Evolutionary conservation across 2,888 invertebrate genomes (phyloP).

Genomic region (Dicyrtomina minuta): DNA sequence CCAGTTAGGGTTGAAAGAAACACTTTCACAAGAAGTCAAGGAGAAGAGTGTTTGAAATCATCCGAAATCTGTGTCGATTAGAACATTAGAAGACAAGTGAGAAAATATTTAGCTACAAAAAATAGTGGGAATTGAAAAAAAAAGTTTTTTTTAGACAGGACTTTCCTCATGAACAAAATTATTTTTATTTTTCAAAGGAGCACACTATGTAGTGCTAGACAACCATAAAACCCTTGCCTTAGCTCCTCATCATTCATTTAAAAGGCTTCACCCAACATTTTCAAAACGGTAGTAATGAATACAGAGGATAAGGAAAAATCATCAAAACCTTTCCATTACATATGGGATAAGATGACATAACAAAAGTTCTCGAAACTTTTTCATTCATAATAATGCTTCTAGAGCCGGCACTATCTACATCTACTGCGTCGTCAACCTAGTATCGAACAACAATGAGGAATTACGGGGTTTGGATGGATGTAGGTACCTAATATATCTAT

Average conservation of each 20-base stretch:
- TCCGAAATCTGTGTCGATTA: constrained; percentile 15
- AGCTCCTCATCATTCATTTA: constrained; percentile 9
- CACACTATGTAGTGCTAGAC: background rate
- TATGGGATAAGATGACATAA: constrained; percentile 1
- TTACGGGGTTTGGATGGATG: too few relatives aligned
- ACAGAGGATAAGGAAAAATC: background rate
- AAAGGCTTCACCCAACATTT: constrained; percentile 2
- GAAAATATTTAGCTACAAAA: constrained; percentile 5
- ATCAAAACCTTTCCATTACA: background rate
- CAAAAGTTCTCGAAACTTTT: background rate
- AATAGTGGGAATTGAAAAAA: background rate
- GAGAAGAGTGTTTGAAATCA: constrained; percentile 14
- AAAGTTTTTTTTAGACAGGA: background rate
- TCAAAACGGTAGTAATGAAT: too few relatives aligned
- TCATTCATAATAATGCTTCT: constrained; percentile 5
- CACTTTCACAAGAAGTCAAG: background rate
- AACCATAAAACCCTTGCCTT: too few relatives aligned
- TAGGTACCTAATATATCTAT: too few relatives aligned
- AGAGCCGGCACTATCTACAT: too few relatives aligned
- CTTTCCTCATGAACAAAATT: constrained; percentile 5
- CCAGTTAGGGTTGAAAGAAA: background rate
- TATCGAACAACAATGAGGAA: too few relatives aligned
- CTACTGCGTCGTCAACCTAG: too few relatives aligned
- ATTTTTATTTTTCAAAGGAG: background rate
- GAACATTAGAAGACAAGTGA: constrained; percentile 5